Evolutionary conservation across 2,797 vertebrate genomes (phyloP).

Genomic region (Molossus molossus): DNA sequence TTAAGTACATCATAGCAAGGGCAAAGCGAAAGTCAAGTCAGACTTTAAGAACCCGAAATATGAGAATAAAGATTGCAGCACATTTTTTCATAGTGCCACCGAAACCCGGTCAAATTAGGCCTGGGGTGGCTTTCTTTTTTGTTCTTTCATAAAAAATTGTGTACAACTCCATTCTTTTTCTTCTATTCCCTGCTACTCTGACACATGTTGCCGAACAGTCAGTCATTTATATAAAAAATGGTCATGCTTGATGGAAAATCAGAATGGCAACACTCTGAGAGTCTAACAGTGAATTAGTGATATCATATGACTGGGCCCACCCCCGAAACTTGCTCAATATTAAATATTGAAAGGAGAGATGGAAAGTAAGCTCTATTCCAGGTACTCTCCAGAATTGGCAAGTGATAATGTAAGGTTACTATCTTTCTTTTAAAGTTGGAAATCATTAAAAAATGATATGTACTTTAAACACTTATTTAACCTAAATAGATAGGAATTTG

Average conservation of each 20-base stretch:
- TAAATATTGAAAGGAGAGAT: background rate
- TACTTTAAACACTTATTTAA: slow-evolving; percentile 49
- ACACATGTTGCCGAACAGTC: background rate
- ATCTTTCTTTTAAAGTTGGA: slow-evolving; percentile 21
- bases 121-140: background rate
- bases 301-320: background rate
- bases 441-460: background rate
- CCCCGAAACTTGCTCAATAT: background rate
- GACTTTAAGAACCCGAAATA: background rate
- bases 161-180: background rate
- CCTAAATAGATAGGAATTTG: background rate
- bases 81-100: background rate
- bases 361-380: background rate
- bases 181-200: background rate
- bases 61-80: background rate
- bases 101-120: background rate
- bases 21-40: slow-evolving; percentile 35
- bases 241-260: background rate
- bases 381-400: background rate
- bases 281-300: background rate
- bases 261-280: background rate
- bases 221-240: slow-evolving; percentile 15
- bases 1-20: slow-evolving; percentile 43
- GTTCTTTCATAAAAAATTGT: background rate
- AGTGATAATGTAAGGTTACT: background rate